Percentiles rank a stretch among this genome's conserved stretches.
Conservation (phyloP, 2,888 invertebrate genomes). For the Chrysolina americana region DNA sequence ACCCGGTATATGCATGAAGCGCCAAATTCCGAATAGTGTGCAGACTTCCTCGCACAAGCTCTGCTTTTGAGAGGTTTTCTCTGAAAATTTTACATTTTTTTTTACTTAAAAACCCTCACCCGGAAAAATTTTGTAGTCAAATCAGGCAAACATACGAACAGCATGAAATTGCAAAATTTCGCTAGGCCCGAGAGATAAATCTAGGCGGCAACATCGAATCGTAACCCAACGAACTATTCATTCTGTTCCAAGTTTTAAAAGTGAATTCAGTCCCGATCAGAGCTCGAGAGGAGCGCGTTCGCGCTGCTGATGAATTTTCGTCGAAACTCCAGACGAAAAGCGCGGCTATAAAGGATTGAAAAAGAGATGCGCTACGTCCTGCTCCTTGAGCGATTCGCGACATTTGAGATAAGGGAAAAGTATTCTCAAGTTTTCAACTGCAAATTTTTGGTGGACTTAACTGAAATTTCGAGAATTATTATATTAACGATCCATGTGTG, state of each 20-base stretch:
- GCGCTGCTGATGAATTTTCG: neutral
- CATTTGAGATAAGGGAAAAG: neutral
- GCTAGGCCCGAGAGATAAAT: neutral
- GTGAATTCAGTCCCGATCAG: neutral
- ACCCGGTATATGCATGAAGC: too few relatives aligned
- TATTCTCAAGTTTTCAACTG: neutral
- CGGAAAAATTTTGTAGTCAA: neutral
- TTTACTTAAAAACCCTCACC: too few relatives aligned
- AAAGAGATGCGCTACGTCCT: neutral
- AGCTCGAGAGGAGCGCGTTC: constrained; percentile 7
- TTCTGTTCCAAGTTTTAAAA: neutral
- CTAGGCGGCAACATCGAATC: constrained; percentile 11
- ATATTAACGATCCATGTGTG: neutral
- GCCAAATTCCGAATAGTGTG: too few relatives aligned
- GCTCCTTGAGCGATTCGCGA: neutral
- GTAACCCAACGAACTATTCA: neutral
- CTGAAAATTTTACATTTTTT: too few relatives aligned
- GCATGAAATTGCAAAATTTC: neutral
- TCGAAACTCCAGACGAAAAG: neutral
- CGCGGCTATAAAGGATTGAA: neutral
- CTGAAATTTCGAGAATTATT: neutral
- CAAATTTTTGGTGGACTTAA: neutral
- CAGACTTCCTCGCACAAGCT: too few relatives aligned
- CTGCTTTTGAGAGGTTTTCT: too few relatives aligned
- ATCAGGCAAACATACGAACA: neutral